Evolutionary conservation across 2,888 invertebrate species (phyloP).

Genomic region (Athetis lepigone): DNA sequence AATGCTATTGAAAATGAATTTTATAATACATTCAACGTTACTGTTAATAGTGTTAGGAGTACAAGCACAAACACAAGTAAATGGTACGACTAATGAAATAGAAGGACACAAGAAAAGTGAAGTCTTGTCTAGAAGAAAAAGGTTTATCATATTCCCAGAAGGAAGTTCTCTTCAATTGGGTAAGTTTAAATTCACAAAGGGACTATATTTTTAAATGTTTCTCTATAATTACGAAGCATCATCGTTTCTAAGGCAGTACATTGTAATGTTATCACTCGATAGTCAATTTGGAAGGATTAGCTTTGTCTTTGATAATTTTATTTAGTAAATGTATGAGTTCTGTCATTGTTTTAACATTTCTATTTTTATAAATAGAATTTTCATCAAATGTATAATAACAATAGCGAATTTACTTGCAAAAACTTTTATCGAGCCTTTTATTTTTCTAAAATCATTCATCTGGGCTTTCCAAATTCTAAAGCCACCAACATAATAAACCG

Average conservation of each 20-base stretch:
- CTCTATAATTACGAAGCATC: not conserved
- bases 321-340: too few relatives aligned
- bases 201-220: not conserved
- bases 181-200: too few relatives aligned
- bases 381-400: too few relatives aligned
- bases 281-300: too few relatives aligned
- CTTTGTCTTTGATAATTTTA: too few relatives aligned
- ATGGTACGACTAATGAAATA: slow-evolving; percentile 50
- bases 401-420: too few relatives aligned
- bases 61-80: slow-evolving; percentile 42
- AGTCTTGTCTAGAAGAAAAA: slow-evolving; percentile 87
- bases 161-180: slow-evolving; percentile 91
- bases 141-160: slow-evolving; percentile 91
- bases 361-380: too few relatives aligned
- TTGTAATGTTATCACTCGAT: too few relatives aligned
- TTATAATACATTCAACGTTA: slow-evolving; percentile 21
- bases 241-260: too few relatives aligned
- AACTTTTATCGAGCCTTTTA: too few relatives aligned
- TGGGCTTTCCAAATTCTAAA: slow-evolving; percentile 38
- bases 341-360: too few relatives aligned
- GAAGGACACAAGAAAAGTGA: slow-evolving; percentile 62
- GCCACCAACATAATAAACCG: slow-evolving; percentile 50
- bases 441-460: slow-evolving; percentile 27
- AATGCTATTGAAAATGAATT: slow-evolving; percentile 36
- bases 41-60: slow-evolving; percentile 36